A percentile compares a stretch with the other conserved stretches of the same genome.
These are phyloP conservation scores for Sitophilus oryzae DNA, from an alignment of 1,140 invertebrate species.

Conservation along the genomic window DNA sequence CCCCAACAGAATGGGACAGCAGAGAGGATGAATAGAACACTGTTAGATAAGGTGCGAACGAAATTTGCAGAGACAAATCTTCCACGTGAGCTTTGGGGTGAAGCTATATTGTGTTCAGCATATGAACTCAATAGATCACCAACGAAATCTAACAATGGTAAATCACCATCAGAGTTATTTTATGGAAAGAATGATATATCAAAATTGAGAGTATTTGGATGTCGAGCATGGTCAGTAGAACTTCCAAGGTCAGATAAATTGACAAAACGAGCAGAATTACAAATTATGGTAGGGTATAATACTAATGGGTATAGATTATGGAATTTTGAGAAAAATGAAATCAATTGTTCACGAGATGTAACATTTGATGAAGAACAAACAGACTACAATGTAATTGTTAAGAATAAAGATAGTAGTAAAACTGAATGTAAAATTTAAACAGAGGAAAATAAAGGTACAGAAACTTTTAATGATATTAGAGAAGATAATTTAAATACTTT, in stretches of 20 bases:
- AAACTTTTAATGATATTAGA: not conserved
- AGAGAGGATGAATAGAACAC: constrained; percentile 28
- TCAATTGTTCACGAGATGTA: constrained; percentile 16
- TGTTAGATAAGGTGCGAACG: constrained; percentile 26
- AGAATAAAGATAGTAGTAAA: constrained; percentile 5
- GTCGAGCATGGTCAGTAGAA: constrained; percentile 9
- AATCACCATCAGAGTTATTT: constrained; percentile 15
- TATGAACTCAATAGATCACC: constrained; percentile 35
- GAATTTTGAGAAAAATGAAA: constrained; percentile 11
- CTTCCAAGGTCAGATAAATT: constrained; percentile 15
- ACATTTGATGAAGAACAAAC: constrained; percentile 15
- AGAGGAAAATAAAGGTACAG: not conserved
- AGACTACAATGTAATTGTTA: constrained; percentile 4
- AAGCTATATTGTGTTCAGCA: constrained; percentile 31
- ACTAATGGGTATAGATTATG: constrained; percentile 19
- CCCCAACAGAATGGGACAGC: constrained; percentile 36
- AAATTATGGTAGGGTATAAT: constrained; percentile 16
- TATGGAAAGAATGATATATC: constrained; percentile 20
- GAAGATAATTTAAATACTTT: not conserved
- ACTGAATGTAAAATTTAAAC: not conserved
- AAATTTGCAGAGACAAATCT: constrained; percentile 31
- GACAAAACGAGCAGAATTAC: constrained; percentile 1
- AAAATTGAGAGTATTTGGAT: constrained; percentile 24
- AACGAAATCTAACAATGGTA: constrained; percentile 9
- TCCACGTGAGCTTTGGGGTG: constrained; percentile 33